phyloP scores from a whole-genome alignment of 2,888 invertebrate genomes.

The Antitype chi region DNA sequence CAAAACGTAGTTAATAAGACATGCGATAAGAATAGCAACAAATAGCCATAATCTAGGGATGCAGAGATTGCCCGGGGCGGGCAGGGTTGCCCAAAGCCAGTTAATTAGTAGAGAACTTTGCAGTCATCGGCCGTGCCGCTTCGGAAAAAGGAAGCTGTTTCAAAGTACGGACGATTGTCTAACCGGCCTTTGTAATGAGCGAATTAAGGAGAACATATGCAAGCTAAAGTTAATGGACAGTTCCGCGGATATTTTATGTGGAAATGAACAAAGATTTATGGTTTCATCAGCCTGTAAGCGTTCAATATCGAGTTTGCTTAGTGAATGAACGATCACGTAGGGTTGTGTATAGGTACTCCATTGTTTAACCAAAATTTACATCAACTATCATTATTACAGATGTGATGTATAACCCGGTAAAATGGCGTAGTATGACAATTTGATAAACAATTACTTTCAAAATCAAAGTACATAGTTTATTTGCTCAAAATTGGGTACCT shows the following conservation, averaged over 20 bases:
- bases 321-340: background rate
- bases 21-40: constrained; percentile 57
- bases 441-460: background rate
- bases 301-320: background rate
- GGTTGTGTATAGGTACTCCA: background rate
- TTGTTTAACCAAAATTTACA: background rate
- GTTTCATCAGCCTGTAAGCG: background rate
- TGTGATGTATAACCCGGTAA: background rate
- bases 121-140: constrained; percentile 68
- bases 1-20: constrained; percentile 26
- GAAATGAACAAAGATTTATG: constrained; percentile 6
- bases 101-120: constrained; percentile 80
- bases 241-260: constrained; percentile 5
- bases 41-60: constrained; percentile 68
- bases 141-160: constrained; percentile 50
- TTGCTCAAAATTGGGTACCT: too few species aligned
- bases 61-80: constrained; percentile 42
- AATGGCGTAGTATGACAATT: background rate
- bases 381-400: background rate
- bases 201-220: constrained; percentile 41
- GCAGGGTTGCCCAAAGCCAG: constrained; percentile 67
- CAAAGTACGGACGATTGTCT: constrained; percentile 53
- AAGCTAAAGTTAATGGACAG: constrained; percentile 20
- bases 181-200: constrained; percentile 51
- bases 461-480: too few species aligned